Evolutionary conservation across 2,113 vertebrate species (phyloP), one percentile per base, ranked within the genome.

Genomic region (Phainopepla nitens): DNA sequence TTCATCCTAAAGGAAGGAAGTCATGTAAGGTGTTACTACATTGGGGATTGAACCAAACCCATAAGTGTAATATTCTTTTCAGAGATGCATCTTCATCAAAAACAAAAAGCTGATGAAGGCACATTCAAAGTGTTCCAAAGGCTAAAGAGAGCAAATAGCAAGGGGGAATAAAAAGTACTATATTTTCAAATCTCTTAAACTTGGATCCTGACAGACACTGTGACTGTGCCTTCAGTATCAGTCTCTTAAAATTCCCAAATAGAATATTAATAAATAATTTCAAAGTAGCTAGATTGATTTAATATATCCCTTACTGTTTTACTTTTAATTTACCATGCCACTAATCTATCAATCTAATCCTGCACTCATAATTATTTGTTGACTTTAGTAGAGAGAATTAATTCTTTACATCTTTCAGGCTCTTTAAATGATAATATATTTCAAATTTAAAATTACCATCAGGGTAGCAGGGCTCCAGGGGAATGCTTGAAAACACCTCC

Each of bases 361-460:
- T 93, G 85, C n/a, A 90, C 90, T 96, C 92, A 88, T 95, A 97
- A 96, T 95, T 96, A 96, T 97, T 96, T 96, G 94, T 96, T 96
- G 94, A 89, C 93, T 96, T 94, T 95, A 90, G 93, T 73, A 81
- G 87, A 93, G 82, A 96, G 87, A 96, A 97, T 96, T 96, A 96
- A 96, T 96, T 96, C 89, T 94, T 97, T 95, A 90, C 82, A 85
- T 95, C 90, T 96, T 96, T 83, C 95, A 95, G 75, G 50, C 89
- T 97, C 51, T 97, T 94, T 89, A 97, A 97, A 96, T 95, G 94
- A 95, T 96, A 97, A 97, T 94, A 95, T 95, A 96, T 97, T 96
- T 96, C 92, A 95, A 96, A 96, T 96, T 96, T 95, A 70, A 97
- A 96, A 94, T 96, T 96, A 64, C 64, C 92, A 93, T 88, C 92